phyloP scores from a whole-genome alignment of 2,888 invertebrate species.

The Junonia oenone region DNA sequence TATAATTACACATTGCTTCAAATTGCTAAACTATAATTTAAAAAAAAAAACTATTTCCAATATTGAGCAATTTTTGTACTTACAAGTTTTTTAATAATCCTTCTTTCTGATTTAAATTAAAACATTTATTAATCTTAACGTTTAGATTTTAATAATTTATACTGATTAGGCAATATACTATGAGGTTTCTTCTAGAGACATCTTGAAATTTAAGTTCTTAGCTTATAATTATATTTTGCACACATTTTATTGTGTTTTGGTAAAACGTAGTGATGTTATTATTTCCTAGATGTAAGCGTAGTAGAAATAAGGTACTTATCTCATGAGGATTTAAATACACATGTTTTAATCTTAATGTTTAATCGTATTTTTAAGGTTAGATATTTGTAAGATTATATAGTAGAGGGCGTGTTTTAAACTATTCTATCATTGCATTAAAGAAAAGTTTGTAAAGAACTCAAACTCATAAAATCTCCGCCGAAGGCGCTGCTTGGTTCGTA shows the following conservation, averaged over 20 bases:
- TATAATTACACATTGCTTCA: too few relatives aligned
- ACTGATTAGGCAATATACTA: not conserved
- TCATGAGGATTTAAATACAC: not conserved
- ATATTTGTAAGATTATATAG: not conserved
- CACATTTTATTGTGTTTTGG: not conserved
- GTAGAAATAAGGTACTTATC: not conserved
- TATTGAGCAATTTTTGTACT: too few relatives aligned
- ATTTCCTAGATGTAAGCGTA: not conserved
- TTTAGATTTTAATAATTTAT: not conserved
- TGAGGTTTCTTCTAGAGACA: slow-evolving; percentile 1
- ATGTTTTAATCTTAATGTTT: not conserved
- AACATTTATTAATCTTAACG: not conserved
- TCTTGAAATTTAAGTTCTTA: not conserved
- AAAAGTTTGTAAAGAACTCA: too few relatives aligned
- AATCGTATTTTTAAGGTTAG: not conserved
- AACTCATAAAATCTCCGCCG: too few relatives aligned
- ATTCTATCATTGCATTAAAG: too few relatives aligned
- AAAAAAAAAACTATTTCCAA: too few relatives aligned
- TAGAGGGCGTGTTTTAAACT: too few relatives aligned
- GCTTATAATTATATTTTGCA: not conserved
- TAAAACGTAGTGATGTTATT: not conserved
- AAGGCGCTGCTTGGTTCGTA: too few relatives aligned
- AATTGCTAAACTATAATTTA: too few relatives aligned
- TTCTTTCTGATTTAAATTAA: too few relatives aligned
- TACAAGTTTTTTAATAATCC: too few relatives aligned